These are phyloP conservation scores for Bembecia ichneumoniformis DNA, from an alignment of 2,888 invertebrate species.

Conservation along the genomic window DNA sequence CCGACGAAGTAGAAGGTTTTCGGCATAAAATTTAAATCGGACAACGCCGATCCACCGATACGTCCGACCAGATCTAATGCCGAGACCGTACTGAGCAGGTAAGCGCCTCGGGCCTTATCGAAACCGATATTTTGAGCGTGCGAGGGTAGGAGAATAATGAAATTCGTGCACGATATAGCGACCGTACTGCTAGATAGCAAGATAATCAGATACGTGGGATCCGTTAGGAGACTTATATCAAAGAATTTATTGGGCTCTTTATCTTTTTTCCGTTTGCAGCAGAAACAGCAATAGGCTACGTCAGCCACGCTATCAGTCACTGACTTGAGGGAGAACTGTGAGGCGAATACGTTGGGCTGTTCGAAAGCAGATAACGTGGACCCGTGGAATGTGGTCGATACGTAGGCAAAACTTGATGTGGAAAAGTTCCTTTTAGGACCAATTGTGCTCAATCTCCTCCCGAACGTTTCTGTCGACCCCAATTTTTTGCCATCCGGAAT, in stretches of 20 bases:
- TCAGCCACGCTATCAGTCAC: constrained; percentile 73
- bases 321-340: constrained; percentile 82
- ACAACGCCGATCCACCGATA: constrained; percentile 87
- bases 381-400: constrained; percentile 88
- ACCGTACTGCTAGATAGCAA: constrained; percentile 87
- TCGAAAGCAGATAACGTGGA: constrained; percentile 84
- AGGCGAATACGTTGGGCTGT: constrained; percentile 82
- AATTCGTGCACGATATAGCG: constrained; percentile 89
- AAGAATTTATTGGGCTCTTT: constrained; percentile 76
- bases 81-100: constrained; percentile 84
- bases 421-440: constrained; percentile 78
- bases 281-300: constrained; percentile 55
- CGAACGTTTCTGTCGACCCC: constrained; percentile 49
- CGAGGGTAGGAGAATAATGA: constrained; percentile 85
- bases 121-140: constrained; percentile 81
- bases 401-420: constrained; percentile 85
- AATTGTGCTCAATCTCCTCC: constrained; percentile 39
- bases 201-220: constrained; percentile 86
- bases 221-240: constrained; percentile 78
- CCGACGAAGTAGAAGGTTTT: constrained; percentile 87
- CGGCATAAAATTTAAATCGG: constrained; percentile 83
- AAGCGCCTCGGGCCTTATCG: constrained; percentile 79
- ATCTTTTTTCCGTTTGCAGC: constrained; percentile 42
- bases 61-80: constrained; percentile 86
- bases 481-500: constrained; percentile 72